Evolutionary conservation across 2,888 invertebrate species (phyloP), one percentile per base, ranked within the genome.

Genomic region (Copidosoma aretas): DNA sequence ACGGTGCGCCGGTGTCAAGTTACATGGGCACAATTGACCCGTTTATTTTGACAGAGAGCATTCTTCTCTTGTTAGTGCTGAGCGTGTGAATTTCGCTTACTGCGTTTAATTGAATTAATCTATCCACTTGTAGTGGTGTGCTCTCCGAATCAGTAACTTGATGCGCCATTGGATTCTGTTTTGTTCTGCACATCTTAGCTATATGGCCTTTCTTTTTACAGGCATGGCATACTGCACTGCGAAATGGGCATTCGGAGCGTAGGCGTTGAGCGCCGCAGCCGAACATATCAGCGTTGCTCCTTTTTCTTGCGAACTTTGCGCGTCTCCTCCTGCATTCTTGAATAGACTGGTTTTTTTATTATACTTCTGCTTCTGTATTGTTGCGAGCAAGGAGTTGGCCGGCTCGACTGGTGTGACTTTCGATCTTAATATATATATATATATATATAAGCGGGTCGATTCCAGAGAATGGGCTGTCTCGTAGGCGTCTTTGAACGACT

Each of bases 381-480:
- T 4, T 10, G 22, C 8, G 10, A 10, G 25, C 21, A 10, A 14
- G 21, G 4, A 24, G 22, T 21, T 10, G 54, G 19, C 22, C 22
- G 14, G 24, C 22, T 24, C 8, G 54, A 10, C 24, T 4, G 15
- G 5, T 54, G 14, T 5, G 22, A 14, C 8, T 21, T 54, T 21
- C n/a, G 17, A 8, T 54, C 22, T 54, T 25, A 54, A n/a, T n/a
- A n/a, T n/a, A n/a, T n/a, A 10, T 25, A 8, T 19, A 25, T 54
- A 5, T 14, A 12, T 17, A 10, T 21, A 14, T 5, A 14, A 17
- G 5, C 64, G 68, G 1, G 71, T 72, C 0, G 69, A 64, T 52
- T 73, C 71, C 0, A 73, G 21, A 0, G 53, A n/a, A 24, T 67
- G 58, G 10, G 71, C 73, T 25, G 71, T 73, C 12, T 71, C 53